Base-by-base conservation (phyloP, 2,113 vertebrate genomes). In the Butorides virescens region DNA sequence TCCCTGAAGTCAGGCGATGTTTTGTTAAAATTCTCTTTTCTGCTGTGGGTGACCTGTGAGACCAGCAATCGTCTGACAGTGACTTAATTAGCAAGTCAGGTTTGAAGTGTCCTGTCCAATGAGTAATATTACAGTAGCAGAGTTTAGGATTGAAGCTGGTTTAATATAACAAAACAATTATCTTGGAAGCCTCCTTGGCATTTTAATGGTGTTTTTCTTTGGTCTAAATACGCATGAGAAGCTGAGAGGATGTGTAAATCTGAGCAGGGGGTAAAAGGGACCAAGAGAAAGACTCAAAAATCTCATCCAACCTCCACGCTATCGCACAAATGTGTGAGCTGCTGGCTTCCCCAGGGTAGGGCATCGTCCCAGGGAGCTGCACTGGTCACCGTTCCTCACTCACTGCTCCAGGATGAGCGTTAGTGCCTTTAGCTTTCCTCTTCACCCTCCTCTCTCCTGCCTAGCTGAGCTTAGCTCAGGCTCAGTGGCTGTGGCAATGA, bases 141-240 rank as follows among this genome's bases (percentile, higher is more conserved):
- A 91, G 93, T 93, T 97, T 91, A 93, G 50, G 52, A 85, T 58
- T 46, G 53, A 78, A 61, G 8, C 11, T 86, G 75, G 46, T 85
- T 93, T 88, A 86, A 46, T 77, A 53, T 65, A 79, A 87, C 32
- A 82, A 88, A 92, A 55, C 88, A 94, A 76, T 88, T 79, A 61
- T 34, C 87, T 89, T 85, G 77, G 94, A 96, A 85, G 63, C 84
- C 61, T 92, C 56, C 71, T 78, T 74, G 73, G 82, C 53, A 75
- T 92, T 94, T 96, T 94, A 96, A 91, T 87, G 22, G 76, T 93
- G 89, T 86, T 89, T 90, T 74, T 32, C 86, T 82, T 92, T 77
- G 66, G n/a, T 73, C 61, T 93, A 92, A 93, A 94, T 86, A 92
- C 88, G 73, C 78, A 67, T 6, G 21, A 75, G 70, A 77, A 79